Conservation (phyloP, 2,113 vertebrate species). For the Otolemur garnettii region DNA sequence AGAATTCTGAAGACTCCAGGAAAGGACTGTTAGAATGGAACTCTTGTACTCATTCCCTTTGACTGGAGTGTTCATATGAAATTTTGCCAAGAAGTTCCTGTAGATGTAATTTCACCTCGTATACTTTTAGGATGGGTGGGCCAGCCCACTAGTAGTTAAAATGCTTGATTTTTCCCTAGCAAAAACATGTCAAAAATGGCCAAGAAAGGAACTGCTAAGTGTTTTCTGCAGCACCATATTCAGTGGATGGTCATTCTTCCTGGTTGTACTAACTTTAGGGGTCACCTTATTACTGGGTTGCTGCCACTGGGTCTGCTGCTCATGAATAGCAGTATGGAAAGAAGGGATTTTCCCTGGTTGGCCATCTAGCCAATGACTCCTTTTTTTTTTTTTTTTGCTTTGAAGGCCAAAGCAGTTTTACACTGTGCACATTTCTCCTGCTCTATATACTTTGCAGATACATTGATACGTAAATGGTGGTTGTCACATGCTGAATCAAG, state of each 20-base stretch:
- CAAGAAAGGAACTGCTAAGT: slow-evolving; percentile 40
- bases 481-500: not conserved
- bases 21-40: not conserved
- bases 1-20: not conserved
- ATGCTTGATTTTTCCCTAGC: slow-evolving; percentile 52
- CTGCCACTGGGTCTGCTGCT: not conserved
- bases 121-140: slow-evolving; percentile 24
- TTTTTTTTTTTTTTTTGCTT: not conserved
- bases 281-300: not conserved
- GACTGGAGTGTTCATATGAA: not conserved
- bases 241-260: not conserved
- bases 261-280: not conserved
- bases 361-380: not conserved
- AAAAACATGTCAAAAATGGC: not conserved
- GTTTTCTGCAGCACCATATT: not conserved
- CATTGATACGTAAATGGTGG: not conserved
- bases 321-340: not conserved
- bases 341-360: not conserved
- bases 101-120: slow-evolving; percentile 31
- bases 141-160: slow-evolving; percentile 31
- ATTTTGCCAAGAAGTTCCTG: slow-evolving; percentile 44
- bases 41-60: not conserved
- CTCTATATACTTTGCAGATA: not conserved
- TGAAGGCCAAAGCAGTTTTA: not conserved
- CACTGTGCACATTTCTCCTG: not conserved